A percentile compares a stretch with the other conserved stretches of the same genome.
Conservation (phyloP, 2,888 invertebrate genomes). For the Leptopilina drosophilae region DNA sequence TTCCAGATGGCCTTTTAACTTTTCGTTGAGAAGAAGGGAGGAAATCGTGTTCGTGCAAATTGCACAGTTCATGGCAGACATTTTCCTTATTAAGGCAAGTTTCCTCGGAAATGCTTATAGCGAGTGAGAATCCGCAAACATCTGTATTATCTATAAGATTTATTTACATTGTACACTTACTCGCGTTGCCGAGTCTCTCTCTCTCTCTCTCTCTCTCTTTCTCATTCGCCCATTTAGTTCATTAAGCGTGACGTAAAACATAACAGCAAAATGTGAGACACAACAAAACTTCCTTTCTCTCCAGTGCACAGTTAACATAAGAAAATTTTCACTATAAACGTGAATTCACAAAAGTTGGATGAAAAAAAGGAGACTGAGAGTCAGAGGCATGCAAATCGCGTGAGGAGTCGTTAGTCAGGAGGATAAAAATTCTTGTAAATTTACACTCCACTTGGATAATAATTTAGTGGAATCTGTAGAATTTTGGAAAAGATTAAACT, state of each 20-base stretch:
- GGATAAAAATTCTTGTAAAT: not conserved
- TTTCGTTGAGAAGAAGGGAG: not conserved
- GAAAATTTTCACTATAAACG: not conserved
- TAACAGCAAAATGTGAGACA: not conserved
- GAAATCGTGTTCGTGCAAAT: conserved; percentile 7
- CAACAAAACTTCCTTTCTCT: not conserved
- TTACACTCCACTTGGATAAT: no score
- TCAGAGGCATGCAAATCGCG: conserved; percentile 3
- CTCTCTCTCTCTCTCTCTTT: no score
- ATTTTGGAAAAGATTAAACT: no score
- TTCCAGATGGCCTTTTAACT: conserved; percentile 22
- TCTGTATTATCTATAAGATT: conserved; percentile 56
- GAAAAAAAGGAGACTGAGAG: not conserved
- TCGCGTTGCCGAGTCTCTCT: conserved; percentile 45
- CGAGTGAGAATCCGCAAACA: conserved; percentile 55
- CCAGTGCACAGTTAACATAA: not conserved
- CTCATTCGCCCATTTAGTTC: conserved; percentile 49
- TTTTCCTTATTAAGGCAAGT: conserved; percentile 53
- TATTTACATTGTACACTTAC: conserved; percentile 52
- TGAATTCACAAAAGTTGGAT: not conserved
- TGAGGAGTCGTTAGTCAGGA: not conserved
- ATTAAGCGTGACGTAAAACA: conserved; percentile 54
- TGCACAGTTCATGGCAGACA: conserved; percentile 44
- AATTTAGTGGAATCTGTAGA: no score
- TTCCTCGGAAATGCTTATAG: conserved; percentile 47